Percentiles rank a stretch among this genome's conserved stretches.
Evolutionary conservation across 2,888 invertebrate species (phyloP).

Genomic region (Hyposoter didymator): DNA sequence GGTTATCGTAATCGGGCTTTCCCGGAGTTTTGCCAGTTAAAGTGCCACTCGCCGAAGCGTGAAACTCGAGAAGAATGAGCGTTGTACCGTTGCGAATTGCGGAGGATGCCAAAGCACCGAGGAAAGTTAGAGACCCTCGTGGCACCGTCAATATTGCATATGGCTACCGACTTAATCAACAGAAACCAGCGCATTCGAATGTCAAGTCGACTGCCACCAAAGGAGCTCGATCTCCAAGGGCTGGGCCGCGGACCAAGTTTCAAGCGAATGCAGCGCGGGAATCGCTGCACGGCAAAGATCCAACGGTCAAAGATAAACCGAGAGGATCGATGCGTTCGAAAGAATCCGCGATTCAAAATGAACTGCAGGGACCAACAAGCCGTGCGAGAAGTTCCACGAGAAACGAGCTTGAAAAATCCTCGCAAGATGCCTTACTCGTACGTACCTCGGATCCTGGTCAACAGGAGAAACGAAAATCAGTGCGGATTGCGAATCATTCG

Average conservation of each 20-base stretch:
- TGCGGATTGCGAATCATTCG: constrained; percentile 22
- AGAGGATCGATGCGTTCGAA: neutral
- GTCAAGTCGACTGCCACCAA: constrained; percentile 23
- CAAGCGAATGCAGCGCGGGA: constrained; percentile 5
- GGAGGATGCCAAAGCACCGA: constrained; percentile 63
- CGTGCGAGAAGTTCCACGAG: constrained; percentile 8
- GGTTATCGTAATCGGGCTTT: constrained; percentile 59
- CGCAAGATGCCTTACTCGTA: neutral
- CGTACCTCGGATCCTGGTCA: neutral
- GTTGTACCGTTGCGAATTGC: constrained; percentile 67
- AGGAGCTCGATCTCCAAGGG: constrained; percentile 6
- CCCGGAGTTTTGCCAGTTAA: constrained; percentile 27
- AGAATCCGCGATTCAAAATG: neutral
- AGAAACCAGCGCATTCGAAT: constrained; percentile 52
- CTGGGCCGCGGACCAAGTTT: neutral
- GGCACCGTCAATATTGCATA: constrained; percentile 74
- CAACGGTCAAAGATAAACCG: neutral
- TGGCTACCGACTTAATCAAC: constrained; percentile 74
- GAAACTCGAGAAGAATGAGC: constrained; percentile 57
- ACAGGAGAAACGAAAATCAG: neutral
- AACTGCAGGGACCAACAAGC: neutral
- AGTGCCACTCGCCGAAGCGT: constrained; percentile 12
- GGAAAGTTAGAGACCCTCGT: constrained; percentile 69
- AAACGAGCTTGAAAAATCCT: constrained; percentile 12
- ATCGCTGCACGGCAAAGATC: neutral